Base-by-base conservation (phyloP, 2,113 vertebrate genomes). In the Alexandromys fortis region DNA sequence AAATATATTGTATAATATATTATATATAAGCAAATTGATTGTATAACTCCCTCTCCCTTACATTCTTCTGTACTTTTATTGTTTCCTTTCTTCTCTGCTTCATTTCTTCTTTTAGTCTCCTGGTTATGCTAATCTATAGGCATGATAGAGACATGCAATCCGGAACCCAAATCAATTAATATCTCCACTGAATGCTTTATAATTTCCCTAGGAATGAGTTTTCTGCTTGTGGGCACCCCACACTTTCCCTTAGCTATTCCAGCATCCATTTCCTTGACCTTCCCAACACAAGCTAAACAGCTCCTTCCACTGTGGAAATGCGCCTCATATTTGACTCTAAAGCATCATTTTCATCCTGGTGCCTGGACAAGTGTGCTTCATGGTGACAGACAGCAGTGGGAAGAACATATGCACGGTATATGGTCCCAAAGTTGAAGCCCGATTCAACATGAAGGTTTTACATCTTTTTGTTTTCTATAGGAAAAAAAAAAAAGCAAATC, bases 401-500 rank as follows among this genome's bases (percentile, higher is more conserved):
- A 22, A 24, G 45, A 70, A 70, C 73, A 76, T 35, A 75, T 47
- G 6, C 47, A 78, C 19, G 11, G 45, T 70, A 17, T 33, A 75
- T 42, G 28, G 26, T 55, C 1, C 22, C 49, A 63, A 92, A 76
- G 38, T 52, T 77, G 55, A 94, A 85, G 24, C n/a, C 47, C 16
- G 87, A 42, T 65, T 77, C 75, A 91, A 58, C 38, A 82, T 79
- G 75, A 94, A 91, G 14, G 92, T 49, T 78, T 97, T 52, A 87
- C 89, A 26, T 81, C 55, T 21, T 22, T 97, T 92, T 95, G 19
- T 94, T 85, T 81, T 96, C 88, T 92, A 47, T 75, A 96, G 86
- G 13, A n/a, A 35, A 49, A 17, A 47, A 17, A 70, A 55, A 99
- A 68, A 55, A 98, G 94, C 99, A 99, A 99, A 98, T 86, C 49